Evolutionary conservation across 2,888 invertebrate genomes (phyloP).

Genomic region (Molanna angustata): DNA sequence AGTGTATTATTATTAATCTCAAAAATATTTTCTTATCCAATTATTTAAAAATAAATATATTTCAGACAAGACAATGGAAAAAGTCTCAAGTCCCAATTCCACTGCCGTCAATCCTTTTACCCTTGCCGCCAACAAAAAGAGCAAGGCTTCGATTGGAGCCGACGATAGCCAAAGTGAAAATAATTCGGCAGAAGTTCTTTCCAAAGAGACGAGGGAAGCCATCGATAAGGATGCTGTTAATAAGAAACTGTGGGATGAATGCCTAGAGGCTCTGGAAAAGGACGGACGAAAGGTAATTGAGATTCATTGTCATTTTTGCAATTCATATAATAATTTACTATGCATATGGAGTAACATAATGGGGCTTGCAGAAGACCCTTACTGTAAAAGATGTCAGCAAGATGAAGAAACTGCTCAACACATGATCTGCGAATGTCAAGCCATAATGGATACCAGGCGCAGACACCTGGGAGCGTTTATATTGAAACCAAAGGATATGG

Average conservation of each 20-base stretch:
- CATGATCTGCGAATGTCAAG: too few relatives aligned
- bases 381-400: too few relatives aligned
- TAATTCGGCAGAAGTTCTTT: slow-evolving; percentile 37
- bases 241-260: slow-evolving; percentile 66
- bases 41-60: slow-evolving; percentile 5
- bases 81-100: slow-evolving; percentile 29
- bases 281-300: slow-evolving; percentile 54
- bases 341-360: too few relatives aligned
- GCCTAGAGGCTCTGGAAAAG: slow-evolving; percentile 44
- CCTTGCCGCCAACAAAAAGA: slow-evolving; percentile 25
- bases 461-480: too few relatives aligned
- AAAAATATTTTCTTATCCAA: not conserved
- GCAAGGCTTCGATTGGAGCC: slow-evolving; percentile 28
- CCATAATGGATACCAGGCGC: too few relatives aligned
- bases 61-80: slow-evolving; percentile 25
- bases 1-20: not conserved
- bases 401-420: too few relatives aligned
- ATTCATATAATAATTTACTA: too few relatives aligned
- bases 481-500: too few relatives aligned
- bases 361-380: too few relatives aligned
- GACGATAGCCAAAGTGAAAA: slow-evolving; percentile 36
- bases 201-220: slow-evolving; percentile 43
- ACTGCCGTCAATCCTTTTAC: slow-evolving; percentile 33
- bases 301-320: too few relatives aligned
- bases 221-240: slow-evolving; percentile 58